Conservation (phyloP, 2,888 invertebrate species). For the Pterobdella sp. region DNA sequence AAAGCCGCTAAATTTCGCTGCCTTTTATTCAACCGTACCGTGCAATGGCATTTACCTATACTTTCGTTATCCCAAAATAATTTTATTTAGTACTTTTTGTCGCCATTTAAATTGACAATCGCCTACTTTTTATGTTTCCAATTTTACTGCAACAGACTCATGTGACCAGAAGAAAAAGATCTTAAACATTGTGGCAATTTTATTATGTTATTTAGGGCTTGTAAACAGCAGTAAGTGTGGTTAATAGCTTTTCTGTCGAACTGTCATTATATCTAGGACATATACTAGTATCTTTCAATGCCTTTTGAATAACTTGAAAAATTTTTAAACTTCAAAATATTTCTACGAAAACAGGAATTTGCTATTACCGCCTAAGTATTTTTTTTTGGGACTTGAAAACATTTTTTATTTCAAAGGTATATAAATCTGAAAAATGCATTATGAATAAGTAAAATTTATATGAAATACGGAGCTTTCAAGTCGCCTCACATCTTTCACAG, state of each 20-base stretch:
- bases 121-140: slow-evolving; percentile 8
- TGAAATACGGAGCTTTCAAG: background rate
- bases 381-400: background rate
- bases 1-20: no score
- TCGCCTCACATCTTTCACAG: background rate
- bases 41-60: background rate
- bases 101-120: slow-evolving; percentile 14
- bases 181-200: background rate
- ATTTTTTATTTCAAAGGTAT: background rate
- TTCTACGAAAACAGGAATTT: no score
- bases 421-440: background rate
- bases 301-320: no score
- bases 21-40: no score
- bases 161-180: background rate
- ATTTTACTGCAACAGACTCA: background rate
- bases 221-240: background rate
- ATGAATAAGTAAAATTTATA: background rate
- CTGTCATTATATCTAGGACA: background rate
- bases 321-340: no score
- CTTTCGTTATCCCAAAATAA: background rate
- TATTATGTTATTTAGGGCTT: background rate
- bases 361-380: no score
- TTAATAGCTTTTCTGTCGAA: background rate
- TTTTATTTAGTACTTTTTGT: background rate
- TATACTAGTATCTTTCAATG: no score